A percentile compares a stretch with the other conserved stretches of the same genome.
phyloP scores from a whole-genome alignment of 2,797 vertebrate genomes.

The Hypotaenidia philippensis region DNA sequence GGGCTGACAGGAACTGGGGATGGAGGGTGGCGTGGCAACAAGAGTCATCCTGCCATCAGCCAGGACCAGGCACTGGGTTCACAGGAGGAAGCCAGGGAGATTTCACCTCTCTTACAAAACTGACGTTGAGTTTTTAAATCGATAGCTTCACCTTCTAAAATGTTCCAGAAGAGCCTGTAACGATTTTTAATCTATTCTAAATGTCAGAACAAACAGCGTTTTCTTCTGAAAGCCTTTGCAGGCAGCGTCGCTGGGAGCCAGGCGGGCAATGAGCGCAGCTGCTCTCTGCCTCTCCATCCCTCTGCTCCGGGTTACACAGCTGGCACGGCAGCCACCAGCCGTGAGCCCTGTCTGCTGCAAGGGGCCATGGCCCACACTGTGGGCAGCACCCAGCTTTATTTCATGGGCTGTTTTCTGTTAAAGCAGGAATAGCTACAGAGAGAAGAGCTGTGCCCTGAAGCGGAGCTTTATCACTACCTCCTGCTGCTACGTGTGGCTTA shows the following conservation, averaged over 20 bases:
- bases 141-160: conserved; percentile 74
- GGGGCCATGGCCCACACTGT: neutral
- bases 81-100: neutral
- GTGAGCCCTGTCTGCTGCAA: neutral
- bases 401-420: neutral
- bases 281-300: neutral
- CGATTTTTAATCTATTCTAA: conserved; percentile 73
- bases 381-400: neutral
- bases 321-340: neutral
- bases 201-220: conserved; percentile 69
- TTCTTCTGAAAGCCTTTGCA: conserved; percentile 41
- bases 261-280: neutral
- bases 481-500: neutral
- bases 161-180: conserved; percentile 68
- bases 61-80: neutral
- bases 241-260: neutral
- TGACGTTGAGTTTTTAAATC: conserved; percentile 62
- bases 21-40: rapidly evolving
- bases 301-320: neutral
- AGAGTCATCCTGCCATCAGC: neutral
- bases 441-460: neutral
- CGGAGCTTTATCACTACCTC: neutral
- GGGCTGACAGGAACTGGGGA: neutral
- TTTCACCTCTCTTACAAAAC: conserved; percentile 47
- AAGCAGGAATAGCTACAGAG: neutral